Evolutionary conservation across 2,888 invertebrate genomes (phyloP), one percentile per base, ranked within the genome.

Genomic region (Acleris sparsana): DNA sequence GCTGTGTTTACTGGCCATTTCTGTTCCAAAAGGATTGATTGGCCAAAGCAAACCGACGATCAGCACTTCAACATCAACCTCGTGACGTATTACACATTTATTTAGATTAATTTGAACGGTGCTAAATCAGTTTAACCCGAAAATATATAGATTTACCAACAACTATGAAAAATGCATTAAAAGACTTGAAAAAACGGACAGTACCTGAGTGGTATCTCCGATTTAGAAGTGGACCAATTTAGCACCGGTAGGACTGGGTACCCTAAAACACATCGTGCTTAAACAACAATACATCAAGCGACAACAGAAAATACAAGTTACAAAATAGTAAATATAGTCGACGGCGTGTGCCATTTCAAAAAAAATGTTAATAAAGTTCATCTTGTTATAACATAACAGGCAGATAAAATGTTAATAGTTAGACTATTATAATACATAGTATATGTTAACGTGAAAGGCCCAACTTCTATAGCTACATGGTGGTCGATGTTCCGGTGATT

Each of bases 351-450:
- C 92, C 92, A 92, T 86, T 85, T 84, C 74, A 80, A 80, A 84
- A 83, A 33, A 83, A 79, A 79, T 87, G 90, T 91, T 92, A 92
- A 91, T 90, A 89, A 86, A 90, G 88, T 86, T 90, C 87, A 90
- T 92, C 81, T 79, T 91, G 92, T 92, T 92, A 92, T 92, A 91
- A 92, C 92, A 91, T 92, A 92, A 92, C 92, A 92, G 92, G 92
- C 92, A 92, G 88, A 91, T 89, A 91, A 33, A 85, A 88, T 91
- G 92, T 92, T 92, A 92, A 92, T 92, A 92, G 92, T 92, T 92
- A 92, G 92, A 92, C 92, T 92, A 92, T 92, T 89, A 91, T 90
- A 91, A 89, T 91, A 92, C 88, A 91, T 90, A 90, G 84, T 89
- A 87, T 86, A 84, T 91, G 92, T 92, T 92, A 92, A 90, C 89